Conservation (phyloP, 2,888 invertebrate species). For the Cataglyphis livida region DNA sequence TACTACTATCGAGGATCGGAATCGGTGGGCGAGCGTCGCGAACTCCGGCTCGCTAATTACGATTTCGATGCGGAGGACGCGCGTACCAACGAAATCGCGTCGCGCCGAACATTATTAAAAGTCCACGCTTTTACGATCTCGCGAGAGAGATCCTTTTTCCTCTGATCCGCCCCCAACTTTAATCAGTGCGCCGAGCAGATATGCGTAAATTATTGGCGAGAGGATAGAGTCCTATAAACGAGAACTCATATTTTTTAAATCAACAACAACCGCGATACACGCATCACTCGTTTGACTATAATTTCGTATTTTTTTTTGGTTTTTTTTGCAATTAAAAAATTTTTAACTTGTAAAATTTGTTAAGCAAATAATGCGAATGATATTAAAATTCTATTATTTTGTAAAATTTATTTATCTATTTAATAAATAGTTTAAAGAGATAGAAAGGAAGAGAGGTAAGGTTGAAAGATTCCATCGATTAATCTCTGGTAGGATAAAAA, state of each 20-base stretch:
- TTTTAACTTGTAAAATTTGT: not conserved
- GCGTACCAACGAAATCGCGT: constrained; percentile 47
- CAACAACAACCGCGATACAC: not conserved
- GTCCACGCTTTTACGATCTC: constrained; percentile 64
- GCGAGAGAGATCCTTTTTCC: constrained; percentile 37
- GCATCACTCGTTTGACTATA: constrained; percentile 3
- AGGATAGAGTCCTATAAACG: constrained; percentile 3
- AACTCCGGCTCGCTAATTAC: constrained; percentile 64
- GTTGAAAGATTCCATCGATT: constrained; percentile 15
- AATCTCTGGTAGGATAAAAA: constrained; percentile 4
- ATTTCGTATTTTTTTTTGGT: not conserved
- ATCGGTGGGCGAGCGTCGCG: constrained; percentile 48
- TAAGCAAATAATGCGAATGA: not conserved
- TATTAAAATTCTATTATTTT: not conserved
- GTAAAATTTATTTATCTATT: not conserved
- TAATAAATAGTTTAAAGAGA: not conserved
- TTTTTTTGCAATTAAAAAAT: not conserved
- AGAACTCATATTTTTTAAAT: not conserved
- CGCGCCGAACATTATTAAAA: constrained; percentile 69
- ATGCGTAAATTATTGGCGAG: constrained; percentile 64
- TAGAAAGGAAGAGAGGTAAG: not conserved
- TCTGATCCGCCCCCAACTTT: constrained; percentile 49
- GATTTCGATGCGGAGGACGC: constrained; percentile 42
- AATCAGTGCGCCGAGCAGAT: constrained; percentile 62
- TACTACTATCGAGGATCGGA: constrained; percentile 42